Evolutionary conservation across 2,888 invertebrate genomes (phyloP), one percentile per base, ranked within the genome.

Genomic region (Thelaira solivaga): DNA sequence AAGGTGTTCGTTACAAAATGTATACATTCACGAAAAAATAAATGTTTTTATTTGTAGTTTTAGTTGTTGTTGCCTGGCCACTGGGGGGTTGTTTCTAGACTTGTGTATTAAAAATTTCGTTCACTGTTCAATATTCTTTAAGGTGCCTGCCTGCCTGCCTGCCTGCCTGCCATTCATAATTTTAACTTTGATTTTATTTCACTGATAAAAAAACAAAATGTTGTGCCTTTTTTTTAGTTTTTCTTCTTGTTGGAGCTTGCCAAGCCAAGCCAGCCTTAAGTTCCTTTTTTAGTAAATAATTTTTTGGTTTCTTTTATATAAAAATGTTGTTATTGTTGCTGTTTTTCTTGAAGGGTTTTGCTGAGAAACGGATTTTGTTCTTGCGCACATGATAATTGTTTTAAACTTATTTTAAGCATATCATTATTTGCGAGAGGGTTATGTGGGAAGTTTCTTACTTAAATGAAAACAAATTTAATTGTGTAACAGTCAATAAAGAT

Each of bases 141-240:
- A 53, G 67, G 53, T 62, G 62, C 20, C 61, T 18, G 59, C 31
- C 26, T 55, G 69, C 29, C 53, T 41, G 43, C 31, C 68, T 41
- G 51, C 24, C 47, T 22, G 26, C 39, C 69, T 55, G 73, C 45
- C 59, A 57, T 57, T 75, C 62, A 26, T 34, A 34, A 26, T 24
- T 55, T 49, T 7, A 61, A 45, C 39, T 61, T 53, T 61, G 74
- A 75, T 75, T 75, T 74, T 13, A 24, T 39, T 51, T 61, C 36
- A 5, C 67, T 75, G 74, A 75, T 75, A 75, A 72, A 6, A 49
- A 61, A 47, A 45, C 67, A 75, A 67, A 68, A 75, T 75, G 74
- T 68, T 68, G 74, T n/a, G n/a, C n/a, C n/a, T n/a, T n/a, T n/a
- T n/a, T n/a, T n/a, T n/a, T n/a, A n/a, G n/a, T n/a, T n/a, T n/a